Conservation (phyloP, 2,797 vertebrate species). For the Vultur gryphus region DNA sequence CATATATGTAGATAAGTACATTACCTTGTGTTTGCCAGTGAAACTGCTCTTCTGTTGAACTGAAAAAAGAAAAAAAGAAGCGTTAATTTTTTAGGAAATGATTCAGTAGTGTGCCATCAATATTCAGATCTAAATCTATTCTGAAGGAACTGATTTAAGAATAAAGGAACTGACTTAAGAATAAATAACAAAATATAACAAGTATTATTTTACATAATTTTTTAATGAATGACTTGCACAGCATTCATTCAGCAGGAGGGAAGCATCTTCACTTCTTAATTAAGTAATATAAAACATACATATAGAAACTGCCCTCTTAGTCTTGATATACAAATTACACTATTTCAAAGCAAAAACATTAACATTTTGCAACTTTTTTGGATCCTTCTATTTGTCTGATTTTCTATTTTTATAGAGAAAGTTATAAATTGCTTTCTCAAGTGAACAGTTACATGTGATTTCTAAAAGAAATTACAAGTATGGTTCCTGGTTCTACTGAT, state of each 20-base stretch:
- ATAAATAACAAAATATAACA: background rate
- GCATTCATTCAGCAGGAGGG: background rate
- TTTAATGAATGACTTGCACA: background rate
- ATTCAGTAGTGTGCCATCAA: background rate
- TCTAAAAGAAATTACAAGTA: background rate
- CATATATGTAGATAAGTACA: background rate
- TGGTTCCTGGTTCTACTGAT: background rate
- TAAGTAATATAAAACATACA: background rate
- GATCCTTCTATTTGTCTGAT: background rate
- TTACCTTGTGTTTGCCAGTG: slow-evolving; percentile 97
- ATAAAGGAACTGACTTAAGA: background rate
- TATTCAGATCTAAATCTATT: background rate
- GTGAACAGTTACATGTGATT: background rate
- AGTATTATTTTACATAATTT: background rate
- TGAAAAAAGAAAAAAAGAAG: slow-evolving; percentile 67
- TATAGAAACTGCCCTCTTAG: background rate
- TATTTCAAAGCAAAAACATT: background rate
- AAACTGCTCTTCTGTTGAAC: slow-evolving; percentile 94
- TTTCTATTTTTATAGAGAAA: background rate
- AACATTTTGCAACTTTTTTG: background rate
- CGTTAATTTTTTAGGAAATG: background rate
- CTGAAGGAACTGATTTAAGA: background rate
- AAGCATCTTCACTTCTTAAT: background rate
- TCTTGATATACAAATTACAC: background rate
- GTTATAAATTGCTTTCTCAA: background rate